Percentiles rank a stretch among this genome's conserved stretches.
Conservation (phyloP, 2,888 invertebrate genomes). For the Lepidochrysops patricia region DNA sequence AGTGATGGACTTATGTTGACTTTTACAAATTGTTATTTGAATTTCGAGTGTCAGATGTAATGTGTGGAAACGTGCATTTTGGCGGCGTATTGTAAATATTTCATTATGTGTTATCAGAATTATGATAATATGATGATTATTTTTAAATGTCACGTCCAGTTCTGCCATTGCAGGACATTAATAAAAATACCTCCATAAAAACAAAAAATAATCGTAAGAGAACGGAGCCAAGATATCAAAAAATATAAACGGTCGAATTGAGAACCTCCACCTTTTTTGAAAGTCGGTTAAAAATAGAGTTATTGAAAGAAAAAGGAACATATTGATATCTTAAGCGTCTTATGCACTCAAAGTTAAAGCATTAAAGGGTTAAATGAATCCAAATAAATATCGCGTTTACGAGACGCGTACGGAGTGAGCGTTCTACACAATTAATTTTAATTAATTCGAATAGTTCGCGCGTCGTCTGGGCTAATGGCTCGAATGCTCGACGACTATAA, state of each 20-base stretch:
- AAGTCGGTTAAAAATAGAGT: no score
- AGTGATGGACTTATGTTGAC: conserved; percentile 6
- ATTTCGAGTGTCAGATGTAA: conserved; percentile 16
- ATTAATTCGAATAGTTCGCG: conserved; percentile 70
- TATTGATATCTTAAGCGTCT: background rate
- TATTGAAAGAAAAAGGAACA: no score
- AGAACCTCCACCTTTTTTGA: no score
- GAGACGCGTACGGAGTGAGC: conserved; percentile 36
- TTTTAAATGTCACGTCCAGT: background rate
- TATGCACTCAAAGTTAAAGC: background rate
- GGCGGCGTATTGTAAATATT: conserved; percentile 10
- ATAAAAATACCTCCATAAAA: no score
- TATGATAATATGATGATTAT: background rate
- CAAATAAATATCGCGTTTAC: conserved; percentile 35
- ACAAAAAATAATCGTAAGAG: no score
- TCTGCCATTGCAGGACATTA: no score
- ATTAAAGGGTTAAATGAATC: conserved; percentile 29
- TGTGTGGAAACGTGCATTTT: conserved; percentile 14
- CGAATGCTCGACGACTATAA: conserved; percentile 55
- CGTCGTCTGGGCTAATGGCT: conserved; percentile 59
- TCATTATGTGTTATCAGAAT: conserved; percentile 4
- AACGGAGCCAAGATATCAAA: no score
- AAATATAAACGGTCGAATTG: no score
- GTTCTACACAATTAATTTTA: conserved; percentile 70
- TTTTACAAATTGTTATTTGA: conserved; percentile 17